phyloP scores from a whole-genome alignment of 2,797 vertebrate species.

The Helicolenus hilgendorfi region DNA sequence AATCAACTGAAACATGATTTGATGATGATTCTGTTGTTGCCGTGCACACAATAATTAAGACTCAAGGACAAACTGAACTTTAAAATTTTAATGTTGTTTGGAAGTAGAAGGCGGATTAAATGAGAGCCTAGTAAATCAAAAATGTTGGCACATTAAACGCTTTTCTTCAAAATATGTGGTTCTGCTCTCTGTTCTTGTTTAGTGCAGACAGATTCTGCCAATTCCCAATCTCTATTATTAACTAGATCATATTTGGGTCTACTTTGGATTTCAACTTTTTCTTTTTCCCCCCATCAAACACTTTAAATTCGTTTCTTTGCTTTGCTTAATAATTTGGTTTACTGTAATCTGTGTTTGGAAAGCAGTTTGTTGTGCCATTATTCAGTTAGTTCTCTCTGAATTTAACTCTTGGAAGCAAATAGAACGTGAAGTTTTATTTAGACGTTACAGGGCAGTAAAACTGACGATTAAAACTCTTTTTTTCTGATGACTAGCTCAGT shows the following conservation, averaged over 20 bases:
- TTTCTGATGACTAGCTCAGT: neutral
- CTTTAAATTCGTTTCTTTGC: conserved; percentile 4
- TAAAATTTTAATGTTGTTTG: neutral
- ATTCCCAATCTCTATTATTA: conserved; percentile 22
- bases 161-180: conserved; percentile 1
- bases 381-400: neutral
- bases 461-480: neutral
- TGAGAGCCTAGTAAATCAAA: neutral
- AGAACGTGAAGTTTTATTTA: neutral
- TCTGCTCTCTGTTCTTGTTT: neutral
- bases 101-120: neutral
- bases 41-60: neutral
- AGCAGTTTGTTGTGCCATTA: conserved; percentile 4
- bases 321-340: conserved; percentile 18
- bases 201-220: conserved; percentile 14
- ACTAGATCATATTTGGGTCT: conserved; percentile 6
- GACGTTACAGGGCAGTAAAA: neutral
- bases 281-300: neutral
- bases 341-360: conserved; percentile 13
- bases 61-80: neutral
- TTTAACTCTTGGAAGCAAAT: neutral
- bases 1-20: neutral
- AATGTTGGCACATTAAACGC: neutral
- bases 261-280: neutral
- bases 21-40: neutral